phyloP scores from a whole-genome alignment of 2,113 vertebrate species.

The Thamnophis sirtalis region DNA sequence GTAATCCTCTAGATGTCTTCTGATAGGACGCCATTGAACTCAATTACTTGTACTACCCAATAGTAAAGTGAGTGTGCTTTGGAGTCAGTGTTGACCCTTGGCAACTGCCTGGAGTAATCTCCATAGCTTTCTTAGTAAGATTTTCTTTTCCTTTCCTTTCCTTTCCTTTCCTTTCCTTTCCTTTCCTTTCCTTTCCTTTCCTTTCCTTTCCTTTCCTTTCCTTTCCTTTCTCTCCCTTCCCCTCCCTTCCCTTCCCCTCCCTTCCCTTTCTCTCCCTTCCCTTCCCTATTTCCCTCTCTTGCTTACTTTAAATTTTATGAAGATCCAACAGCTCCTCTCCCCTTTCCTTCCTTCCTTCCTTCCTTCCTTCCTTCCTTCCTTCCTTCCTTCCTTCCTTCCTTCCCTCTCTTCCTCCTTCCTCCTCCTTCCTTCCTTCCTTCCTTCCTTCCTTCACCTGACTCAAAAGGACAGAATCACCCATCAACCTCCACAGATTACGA shows the following conservation, averaged over 20 bases:
- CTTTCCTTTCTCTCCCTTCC: no score
- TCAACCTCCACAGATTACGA: not conserved
- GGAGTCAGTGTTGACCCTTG: not conserved
- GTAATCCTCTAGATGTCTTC: not conserved
- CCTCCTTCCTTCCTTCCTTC: no score
- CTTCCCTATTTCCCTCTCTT: no score
- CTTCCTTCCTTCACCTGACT: not conserved
- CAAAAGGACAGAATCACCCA: not conserved
- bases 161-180: no score
- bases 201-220: accelerated
- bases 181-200: accelerated
- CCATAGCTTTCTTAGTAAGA: not conserved
- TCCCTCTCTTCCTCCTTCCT: no score
- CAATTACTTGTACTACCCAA: not conserved
- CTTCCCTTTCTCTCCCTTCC: accelerated
- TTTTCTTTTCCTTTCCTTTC: not conserved
- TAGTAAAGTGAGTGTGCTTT: not conserved
- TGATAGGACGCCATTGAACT: not conserved
- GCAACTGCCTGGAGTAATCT: not conserved
- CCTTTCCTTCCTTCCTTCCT: accelerated
- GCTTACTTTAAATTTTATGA: no score
- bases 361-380: no score
- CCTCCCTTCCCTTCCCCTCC: no score
- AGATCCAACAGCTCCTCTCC: no score
- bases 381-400: accelerated